Evolutionary conservation across 2,113 vertebrate genomes (phyloP), one percentile per base, ranked within the genome.

Genomic region (Todiramphus saurophagus): DNA sequence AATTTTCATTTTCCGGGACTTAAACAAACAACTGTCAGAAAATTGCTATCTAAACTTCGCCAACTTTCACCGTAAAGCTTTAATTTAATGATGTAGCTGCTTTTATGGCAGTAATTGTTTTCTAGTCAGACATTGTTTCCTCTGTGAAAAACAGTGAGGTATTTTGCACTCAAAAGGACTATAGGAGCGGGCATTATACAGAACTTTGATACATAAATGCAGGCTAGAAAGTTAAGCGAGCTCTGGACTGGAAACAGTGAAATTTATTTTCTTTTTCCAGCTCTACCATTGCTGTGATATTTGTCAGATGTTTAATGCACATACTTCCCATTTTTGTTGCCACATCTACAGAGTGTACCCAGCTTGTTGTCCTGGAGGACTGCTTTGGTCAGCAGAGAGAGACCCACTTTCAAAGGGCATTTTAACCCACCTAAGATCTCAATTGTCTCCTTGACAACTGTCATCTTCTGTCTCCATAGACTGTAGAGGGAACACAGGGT

Each of bases 1-100:
- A 48, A 13, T 60, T 95, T 81, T 64, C 63, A 31, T 67, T 91
- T 91, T 90, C 37, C 25, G 58, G 35, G 53, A 58, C 35, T 82
- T 78, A 86, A 95, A 67, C n/a, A 76, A 86, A 60, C 7, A n/a
- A 43, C 33, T 78, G 27, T 17, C 69, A 91, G 77, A 94, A 96
- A 78, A 78, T 83, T 14, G 9, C 55, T 69, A 0, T 64, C 51
- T 58, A 60, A 90, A 35, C 56, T 2, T 6, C 59, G 37, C 50
- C 55, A 72, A 5, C 58, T 69, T 83, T 84, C 30, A 50, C 50
- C 23, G 12, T 55, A 67, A 83, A 89, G 62, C 53, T 76, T 78
- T 73, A 28, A 55, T 87, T 88, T 95, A 66, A 80, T 83, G 67
- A n/a, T 80, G 48, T 51, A 39, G 12, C 72, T 86, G 43, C 48